Evolutionary conservation across 1,140 invertebrate species (phyloP), one percentile per base, ranked within the genome.

Genomic region (Anagrus nilaparvatae): DNA sequence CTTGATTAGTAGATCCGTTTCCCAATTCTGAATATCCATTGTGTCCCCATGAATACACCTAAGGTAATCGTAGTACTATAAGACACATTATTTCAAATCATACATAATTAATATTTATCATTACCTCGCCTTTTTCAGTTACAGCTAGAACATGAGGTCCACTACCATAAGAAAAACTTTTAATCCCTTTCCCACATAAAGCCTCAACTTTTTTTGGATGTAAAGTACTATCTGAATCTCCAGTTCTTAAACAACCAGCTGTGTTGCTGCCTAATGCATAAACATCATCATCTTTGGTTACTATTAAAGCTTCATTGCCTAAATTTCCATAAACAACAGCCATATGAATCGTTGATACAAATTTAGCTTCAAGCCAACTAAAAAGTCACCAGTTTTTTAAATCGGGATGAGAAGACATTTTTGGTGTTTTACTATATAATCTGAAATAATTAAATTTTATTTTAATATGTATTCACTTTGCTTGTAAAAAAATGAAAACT

Each of bases 131-230:
- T 50, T 56, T 70, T 44, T 65, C 58, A 13, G 77, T 75, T 2
- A 75, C 69, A 3, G 76, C 79, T 32, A 82, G 54, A 8, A 82
- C 75, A 58, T 82, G 78, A 13, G 78, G 77, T 19, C 78, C 77
- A 62, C 71, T 77, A 5, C 78, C 78, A 69, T 75, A 79, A 3
- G 76, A 71, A 55, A 82, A 74, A 21, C 71, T 73, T 59, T 71
- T 65, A 36, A 81, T 70, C 14, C 65, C 61, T 54, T 79, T 81
- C 33, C 71, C 66, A 46, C 74, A 78, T 1, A 82, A 54, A 9
- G 54, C 53, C 33, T 74, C 70, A 17, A 82, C 67, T 62, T 72
- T 76, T 40, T 69, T 67, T 3, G 77, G 77, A 45, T 69, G 62
- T 38, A 80, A 55, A 32, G 73, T 76, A 47, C 70, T 73, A 12